A percentile compares a stretch with the other conserved stretches of the same genome.
phyloP scores from a whole-genome alignment of 2,888 invertebrate species.

The Norana najaformis region DNA sequence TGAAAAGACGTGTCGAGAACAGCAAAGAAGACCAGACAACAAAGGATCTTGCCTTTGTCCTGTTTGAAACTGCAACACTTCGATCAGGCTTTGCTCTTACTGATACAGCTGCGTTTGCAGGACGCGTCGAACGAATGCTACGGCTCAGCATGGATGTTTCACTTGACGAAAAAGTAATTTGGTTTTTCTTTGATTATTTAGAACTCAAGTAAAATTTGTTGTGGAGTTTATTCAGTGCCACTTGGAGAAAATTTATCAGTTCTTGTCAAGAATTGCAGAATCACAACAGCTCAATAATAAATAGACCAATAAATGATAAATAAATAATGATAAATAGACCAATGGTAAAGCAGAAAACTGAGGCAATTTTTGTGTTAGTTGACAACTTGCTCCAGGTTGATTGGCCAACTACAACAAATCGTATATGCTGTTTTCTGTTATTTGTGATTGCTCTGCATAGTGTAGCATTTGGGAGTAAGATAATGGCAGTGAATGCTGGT shows the following conservation, averaged over 20 bases:
- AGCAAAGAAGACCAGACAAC: slow-evolving; percentile 79
- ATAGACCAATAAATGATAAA: not conserved
- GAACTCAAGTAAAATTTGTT: not conserved
- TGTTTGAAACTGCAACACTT: slow-evolving; percentile 77
- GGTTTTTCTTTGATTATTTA: not conserved
- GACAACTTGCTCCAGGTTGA: not conserved
- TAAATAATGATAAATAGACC: not conserved
- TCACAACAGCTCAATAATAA: not conserved
- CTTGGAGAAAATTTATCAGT: not conserved
- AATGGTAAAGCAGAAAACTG: not conserved
- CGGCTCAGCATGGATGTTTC: slow-evolving; percentile 62
- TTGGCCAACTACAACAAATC: not conserved
- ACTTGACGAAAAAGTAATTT: slow-evolving; percentile 70
- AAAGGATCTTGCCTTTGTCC: slow-evolving; percentile 81
- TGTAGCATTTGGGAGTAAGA: not conserved
- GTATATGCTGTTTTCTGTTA: not conserved
- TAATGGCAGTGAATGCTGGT: not conserved
- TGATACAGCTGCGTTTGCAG: slow-evolving; percentile 85
- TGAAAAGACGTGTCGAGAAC: slow-evolving; percentile 76
- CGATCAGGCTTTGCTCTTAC: slow-evolving; percentile 89
- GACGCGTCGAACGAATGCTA: slow-evolving; percentile 87
- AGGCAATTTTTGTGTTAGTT: not conserved
- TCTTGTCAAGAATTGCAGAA: not conserved
- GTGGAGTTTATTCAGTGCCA: not conserved
- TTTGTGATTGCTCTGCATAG: not conserved